Evolutionary conservation across 1,140 invertebrate species (phyloP).

Genomic region (Zaprionus davidi): DNA sequence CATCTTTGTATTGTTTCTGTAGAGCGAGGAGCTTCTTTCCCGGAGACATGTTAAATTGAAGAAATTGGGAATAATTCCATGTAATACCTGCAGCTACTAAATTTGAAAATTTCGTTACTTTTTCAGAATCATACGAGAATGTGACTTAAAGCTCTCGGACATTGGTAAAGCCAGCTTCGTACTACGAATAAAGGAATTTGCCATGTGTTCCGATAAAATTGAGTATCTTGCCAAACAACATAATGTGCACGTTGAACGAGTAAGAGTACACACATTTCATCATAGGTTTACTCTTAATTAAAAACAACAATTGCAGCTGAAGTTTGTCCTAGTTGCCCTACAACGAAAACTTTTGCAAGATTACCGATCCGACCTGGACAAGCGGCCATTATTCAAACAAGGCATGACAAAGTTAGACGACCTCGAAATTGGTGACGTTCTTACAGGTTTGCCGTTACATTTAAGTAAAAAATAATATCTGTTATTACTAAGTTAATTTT

Average conservation of each 20-base stretch:
- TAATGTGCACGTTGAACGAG: conserved; percentile 85
- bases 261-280: conserved; percentile 27
- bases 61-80: neutral
- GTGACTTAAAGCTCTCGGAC: conserved; percentile 83
- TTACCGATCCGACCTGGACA: conserved; percentile 87
- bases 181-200: conserved; percentile 76
- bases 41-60: conserved; percentile 18
- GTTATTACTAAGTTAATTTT: neutral
- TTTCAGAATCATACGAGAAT: conserved; percentile 84
- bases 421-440: conserved; percentile 85
- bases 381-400: conserved; percentile 89
- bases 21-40: conserved; percentile 32
- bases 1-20: conserved; percentile 38
- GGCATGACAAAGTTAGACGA: conserved; percentile 87
- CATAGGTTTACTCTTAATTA: neutral
- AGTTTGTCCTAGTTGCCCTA: conserved; percentile 88
- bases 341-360: conserved; percentile 88
- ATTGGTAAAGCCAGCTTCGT: conserved; percentile 86
- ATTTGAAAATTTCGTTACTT: conserved; percentile 34
- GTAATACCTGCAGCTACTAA: neutral
- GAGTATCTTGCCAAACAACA: conserved; percentile 84
- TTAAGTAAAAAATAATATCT: neutral
- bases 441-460: conserved; percentile 83
- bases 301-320: conserved; percentile 76
- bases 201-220: conserved; percentile 42